Conservation (phyloP, 2,797 vertebrate species). For the Acanthiza pusilla region DNA sequence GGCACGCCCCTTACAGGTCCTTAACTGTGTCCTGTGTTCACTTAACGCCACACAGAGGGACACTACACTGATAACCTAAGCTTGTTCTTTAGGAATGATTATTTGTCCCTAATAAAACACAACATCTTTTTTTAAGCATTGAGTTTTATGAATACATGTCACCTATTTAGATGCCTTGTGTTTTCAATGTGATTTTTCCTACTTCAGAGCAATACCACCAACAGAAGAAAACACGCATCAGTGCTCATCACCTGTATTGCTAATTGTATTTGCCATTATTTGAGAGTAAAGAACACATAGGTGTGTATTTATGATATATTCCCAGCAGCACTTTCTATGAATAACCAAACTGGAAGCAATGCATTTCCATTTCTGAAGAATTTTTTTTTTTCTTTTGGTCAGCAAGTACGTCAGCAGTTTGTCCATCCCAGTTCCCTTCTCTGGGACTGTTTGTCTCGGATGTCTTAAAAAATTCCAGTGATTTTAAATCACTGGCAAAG, state of each 20-base stretch:
- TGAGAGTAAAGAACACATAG: not conserved
- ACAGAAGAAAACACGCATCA: not conserved
- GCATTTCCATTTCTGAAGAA: not conserved
- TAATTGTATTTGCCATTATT: not conserved
- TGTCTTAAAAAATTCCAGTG: not conserved
- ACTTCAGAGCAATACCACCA: not conserved
- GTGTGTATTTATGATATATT: not conserved
- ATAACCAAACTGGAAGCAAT: not conserved
- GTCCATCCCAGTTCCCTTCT: not conserved
- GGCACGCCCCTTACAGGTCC: accelerated
- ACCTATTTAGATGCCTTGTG: not conserved
- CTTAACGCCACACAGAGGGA: not conserved
- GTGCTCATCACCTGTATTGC: not conserved
- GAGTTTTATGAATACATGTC: not conserved
- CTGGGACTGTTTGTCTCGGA: not conserved
- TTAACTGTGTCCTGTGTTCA: not conserved
- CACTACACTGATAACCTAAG: not conserved
- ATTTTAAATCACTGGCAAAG: not conserved
- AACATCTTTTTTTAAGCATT: not conserved
- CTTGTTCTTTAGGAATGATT: not conserved
- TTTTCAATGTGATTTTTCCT: not conserved
- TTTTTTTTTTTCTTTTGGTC: not conserved
- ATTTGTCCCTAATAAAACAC: not conserved
- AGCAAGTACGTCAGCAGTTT: not conserved
- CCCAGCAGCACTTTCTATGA: not conserved